Conservation (phyloP, 2,113 vertebrate species). For the Stegostoma tigrinum region DNA sequence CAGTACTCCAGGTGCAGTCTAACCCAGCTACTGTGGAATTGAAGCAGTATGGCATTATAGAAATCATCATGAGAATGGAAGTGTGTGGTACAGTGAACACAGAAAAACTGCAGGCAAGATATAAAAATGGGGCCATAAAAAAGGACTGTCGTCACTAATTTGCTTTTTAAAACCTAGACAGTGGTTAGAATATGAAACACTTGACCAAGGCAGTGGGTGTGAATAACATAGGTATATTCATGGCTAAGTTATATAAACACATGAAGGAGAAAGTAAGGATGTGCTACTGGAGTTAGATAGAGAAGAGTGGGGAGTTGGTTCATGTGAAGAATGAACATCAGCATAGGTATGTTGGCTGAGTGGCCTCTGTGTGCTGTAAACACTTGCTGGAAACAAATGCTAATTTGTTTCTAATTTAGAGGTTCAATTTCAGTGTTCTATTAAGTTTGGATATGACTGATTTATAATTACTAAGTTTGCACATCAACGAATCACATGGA, state of each 20-base stretch:
- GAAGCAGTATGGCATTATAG: too few relatives aligned
- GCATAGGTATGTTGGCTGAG: neutral
- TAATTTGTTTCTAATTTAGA: neutral
- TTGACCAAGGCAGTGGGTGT: neutral
- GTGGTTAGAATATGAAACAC: neutral
- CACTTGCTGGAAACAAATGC: neutral
- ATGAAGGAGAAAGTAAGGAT: neutral
- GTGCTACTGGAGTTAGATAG: neutral
- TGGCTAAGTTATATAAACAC: neutral
- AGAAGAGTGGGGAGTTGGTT: neutral
- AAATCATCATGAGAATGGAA: neutral
- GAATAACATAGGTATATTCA: neutral
- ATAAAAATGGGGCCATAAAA: neutral
- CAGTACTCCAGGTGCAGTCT: too few relatives aligned
- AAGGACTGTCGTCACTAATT: neutral
- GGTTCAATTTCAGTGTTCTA: neutral
- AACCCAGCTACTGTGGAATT: too few relatives aligned
- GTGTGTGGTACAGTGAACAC: neutral
- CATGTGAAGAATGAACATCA: neutral
- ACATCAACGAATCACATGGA: neutral
- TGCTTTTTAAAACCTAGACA: neutral
- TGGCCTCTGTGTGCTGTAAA: neutral
- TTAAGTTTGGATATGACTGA: neutral
- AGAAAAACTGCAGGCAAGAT: neutral
- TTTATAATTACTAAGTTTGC: neutral